Evolutionary conservation across 2,888 invertebrate species (phyloP), one percentile per base, ranked within the genome.

Genomic region (Dascillus cervinus): DNA sequence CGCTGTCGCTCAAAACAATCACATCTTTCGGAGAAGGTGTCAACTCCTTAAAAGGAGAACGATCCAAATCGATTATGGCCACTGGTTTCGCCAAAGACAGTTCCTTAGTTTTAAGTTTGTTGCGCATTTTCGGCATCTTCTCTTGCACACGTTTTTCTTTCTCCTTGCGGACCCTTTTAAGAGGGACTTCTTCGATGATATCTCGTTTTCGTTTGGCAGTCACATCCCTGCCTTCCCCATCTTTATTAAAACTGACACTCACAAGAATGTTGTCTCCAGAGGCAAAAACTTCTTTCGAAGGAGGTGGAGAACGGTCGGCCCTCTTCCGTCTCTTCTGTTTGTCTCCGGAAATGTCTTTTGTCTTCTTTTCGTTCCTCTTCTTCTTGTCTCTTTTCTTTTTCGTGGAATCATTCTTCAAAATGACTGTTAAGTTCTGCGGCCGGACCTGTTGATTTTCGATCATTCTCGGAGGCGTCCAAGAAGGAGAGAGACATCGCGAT

Each of bases 181-280:
- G 50, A 11, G 58, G 49, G 15, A 52, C 40, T 21, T 50, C 47
- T 35, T 56, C 40, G 32, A 49, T 11, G 54, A 52, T 10, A 50
- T 46, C 27, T 48, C 55, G 8, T 30, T 68, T 64, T 6, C 69
- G 62, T 39, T 70, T 67, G 9, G 48, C 41, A 38, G 58, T 47
- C 21, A 65, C 49, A 2, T 53, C 55, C 11, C 63, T 54, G 39
- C 60, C 59, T 40, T 64, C 62, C 31, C 62, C 70, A 44, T 74
- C 75, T 49, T 86, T 85, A 58, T 84, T 82, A 64, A 91, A 92
- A 62, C 88, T 90, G 10, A 92, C 88, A 65, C 89, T 90, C 6
- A 92, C 90, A 42, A 92, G 73, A 52, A 92, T 91, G 60, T 90
- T 91, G 64, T 91, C 88, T 2, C 91, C 91, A 6, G 90, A 89